A percentile compares a stretch with the other conserved stretches of the same genome.
phyloP scores from a whole-genome alignment of 2,113 vertebrate species.

The Hypanus sabinus region DNA sequence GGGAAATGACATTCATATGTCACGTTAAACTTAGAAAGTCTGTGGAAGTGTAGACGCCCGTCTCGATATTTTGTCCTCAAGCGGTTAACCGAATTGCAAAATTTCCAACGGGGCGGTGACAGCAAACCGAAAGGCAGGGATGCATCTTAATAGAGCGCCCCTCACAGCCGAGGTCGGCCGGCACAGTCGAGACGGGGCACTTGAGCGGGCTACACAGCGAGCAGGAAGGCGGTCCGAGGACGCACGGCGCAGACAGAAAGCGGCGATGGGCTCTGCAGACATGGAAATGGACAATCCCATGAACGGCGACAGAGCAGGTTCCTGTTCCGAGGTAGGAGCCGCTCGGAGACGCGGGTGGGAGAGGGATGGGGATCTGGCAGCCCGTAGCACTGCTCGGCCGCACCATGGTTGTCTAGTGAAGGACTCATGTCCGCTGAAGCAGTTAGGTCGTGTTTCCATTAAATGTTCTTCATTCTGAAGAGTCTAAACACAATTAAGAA shows the following conservation, averaged over 20 bases:
- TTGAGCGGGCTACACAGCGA: not conserved
- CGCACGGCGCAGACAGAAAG: not conserved
- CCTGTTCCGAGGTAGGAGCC: not conserved
- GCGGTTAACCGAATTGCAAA: not conserved
- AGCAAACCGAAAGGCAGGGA: not conserved
- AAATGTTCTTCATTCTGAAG: not conserved
- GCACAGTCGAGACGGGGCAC: not conserved
- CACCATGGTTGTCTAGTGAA: not conserved
- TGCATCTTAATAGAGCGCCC: not conserved
- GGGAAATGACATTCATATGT: not conserved
- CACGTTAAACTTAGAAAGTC: not conserved
- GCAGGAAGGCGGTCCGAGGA: not conserved
- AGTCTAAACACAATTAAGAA: no score
- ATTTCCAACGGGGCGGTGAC: not conserved
- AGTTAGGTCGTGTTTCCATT: not conserved
- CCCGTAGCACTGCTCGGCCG: not conserved
- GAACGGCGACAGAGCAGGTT: no score
- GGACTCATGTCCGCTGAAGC: not conserved
- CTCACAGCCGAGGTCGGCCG: no score
- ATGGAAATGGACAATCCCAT: not conserved
- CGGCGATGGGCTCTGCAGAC: not conserved
- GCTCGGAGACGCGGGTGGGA: not conserved
- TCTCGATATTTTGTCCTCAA: not conserved
- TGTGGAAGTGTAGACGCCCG: not conserved
- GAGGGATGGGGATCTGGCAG: no score